These are phyloP conservation scores for Equus quagga DNA, from an alignment of 2,113 vertebrate species.

Conservation along the genomic window DNA sequence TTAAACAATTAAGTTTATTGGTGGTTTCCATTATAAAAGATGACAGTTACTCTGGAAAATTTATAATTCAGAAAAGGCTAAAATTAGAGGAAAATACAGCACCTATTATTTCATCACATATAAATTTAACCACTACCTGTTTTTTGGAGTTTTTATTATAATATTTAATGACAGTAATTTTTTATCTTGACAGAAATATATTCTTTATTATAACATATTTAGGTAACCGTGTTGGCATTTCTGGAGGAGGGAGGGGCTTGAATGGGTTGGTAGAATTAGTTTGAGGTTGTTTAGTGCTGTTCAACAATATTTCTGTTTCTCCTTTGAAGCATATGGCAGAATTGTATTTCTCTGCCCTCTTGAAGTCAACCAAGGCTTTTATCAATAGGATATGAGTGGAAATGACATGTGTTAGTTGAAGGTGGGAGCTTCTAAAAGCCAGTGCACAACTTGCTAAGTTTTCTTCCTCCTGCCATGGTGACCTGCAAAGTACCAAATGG, in stretches of 20 bases:
- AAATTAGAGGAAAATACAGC: neutral
- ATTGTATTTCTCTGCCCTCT: neutral
- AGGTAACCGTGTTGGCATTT: neutral
- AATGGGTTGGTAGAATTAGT: neutral
- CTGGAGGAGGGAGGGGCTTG: neutral
- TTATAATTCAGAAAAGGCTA: neutral
- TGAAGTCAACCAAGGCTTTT: neutral
- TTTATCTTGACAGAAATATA: neutral
- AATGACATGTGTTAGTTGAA: neutral
- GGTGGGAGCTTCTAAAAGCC: neutral
- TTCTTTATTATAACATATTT: slow-evolving; percentile 6
- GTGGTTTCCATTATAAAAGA: neutral
- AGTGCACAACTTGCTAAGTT: neutral
- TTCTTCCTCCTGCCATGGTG: neutral
- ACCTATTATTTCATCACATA: neutral
- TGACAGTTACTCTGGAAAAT: neutral
- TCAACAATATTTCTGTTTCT: neutral
- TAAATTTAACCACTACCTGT: neutral
- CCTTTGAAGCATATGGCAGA: neutral
- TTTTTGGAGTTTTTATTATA: neutral
- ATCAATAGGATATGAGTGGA: neutral
- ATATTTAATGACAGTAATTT: neutral
- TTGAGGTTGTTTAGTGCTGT: neutral
- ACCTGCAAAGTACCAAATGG: neutral
- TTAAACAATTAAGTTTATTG: neutral